Percentiles rank a stretch among this genome's conserved stretches.
Conservation (phyloP, 1,140 invertebrate species). For the Pseudoatta argentina region DNA sequence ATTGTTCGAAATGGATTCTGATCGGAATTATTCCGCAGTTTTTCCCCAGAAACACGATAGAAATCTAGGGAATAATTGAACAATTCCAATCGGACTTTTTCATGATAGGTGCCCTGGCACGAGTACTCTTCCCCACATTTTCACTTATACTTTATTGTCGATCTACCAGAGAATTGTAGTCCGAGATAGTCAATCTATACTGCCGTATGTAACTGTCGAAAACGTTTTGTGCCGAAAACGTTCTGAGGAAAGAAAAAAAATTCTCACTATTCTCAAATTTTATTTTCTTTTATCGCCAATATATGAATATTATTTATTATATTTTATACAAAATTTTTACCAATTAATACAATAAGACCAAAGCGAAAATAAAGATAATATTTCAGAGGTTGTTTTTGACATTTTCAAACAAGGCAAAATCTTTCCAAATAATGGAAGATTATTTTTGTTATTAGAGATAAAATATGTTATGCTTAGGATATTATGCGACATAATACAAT, state of each 20-base stretch:
- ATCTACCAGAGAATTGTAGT: background rate
- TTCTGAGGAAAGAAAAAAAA: background rate
- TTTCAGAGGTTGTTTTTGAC: background rate
- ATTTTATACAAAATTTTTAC: background rate
- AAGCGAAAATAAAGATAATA: background rate
- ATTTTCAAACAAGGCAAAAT: background rate
- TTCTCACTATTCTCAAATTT: background rate
- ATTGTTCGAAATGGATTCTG: too few species aligned
- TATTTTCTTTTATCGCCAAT: too few species aligned
- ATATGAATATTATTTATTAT: too few species aligned
- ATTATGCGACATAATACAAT: slow-evolving; percentile 23
- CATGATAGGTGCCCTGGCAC: background rate
- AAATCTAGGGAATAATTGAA: too few species aligned
- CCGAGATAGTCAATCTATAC: background rate
- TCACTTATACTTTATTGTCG: background rate
- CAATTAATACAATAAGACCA: background rate
- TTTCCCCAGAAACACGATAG: too few species aligned
- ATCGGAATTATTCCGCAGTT: too few species aligned
- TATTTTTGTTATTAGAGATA: slow-evolving; percentile 1
- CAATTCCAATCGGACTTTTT: too few species aligned
- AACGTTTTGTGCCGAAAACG: background rate
- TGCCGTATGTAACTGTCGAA: background rate
- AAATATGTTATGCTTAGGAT: background rate
- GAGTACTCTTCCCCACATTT: background rate
- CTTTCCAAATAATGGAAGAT: background rate